phyloP scores from a whole-genome alignment of 2,888 invertebrate species.

The Monoplex corrugatus region DNA sequence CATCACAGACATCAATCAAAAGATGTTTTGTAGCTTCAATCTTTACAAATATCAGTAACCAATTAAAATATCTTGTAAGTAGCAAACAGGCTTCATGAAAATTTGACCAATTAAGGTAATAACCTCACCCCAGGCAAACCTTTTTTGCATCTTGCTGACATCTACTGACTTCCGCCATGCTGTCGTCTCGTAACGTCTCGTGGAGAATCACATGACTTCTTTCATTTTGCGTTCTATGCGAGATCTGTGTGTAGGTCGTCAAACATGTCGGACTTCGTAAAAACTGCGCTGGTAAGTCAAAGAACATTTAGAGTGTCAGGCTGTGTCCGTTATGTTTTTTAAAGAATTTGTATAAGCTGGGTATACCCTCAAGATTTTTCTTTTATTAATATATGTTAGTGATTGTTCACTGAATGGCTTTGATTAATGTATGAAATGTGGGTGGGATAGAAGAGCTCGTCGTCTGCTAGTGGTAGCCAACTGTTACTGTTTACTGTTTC shows the following conservation, averaged over 20 bases:
- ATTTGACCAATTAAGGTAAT: neutral
- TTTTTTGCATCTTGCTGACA: slow-evolving; percentile 34
- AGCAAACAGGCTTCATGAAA: neutral
- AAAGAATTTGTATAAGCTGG: too few relatives aligned
- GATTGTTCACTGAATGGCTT: too few relatives aligned
- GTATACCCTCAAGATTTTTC: too few relatives aligned
- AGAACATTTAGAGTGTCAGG: neutral
- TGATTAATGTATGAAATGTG: too few relatives aligned
- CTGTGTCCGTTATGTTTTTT: too few relatives aligned
- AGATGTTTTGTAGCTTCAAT: neutral
- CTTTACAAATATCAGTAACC: neutral
- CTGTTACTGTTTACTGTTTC: too few relatives aligned
- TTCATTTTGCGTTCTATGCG: slow-evolving; percentile 32
- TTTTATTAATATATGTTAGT: too few relatives aligned
- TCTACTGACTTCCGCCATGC: slow-evolving; percentile 61
- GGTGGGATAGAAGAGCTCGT: too few relatives aligned
- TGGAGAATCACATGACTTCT: slow-evolving; percentile 52
- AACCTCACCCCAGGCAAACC: slow-evolving; percentile 42
- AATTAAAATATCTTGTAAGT: neutral
- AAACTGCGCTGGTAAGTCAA: slow-evolving; percentile 48
- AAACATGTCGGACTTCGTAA: slow-evolving; percentile 48
- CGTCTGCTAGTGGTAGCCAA: too few relatives aligned
- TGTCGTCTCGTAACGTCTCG: slow-evolving; percentile 59
- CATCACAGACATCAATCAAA: neutral
- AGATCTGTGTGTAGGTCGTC: slow-evolving; percentile 23